Base-by-base conservation (phyloP, 2,113 vertebrate species). In the Platysteira castanea region DNA sequence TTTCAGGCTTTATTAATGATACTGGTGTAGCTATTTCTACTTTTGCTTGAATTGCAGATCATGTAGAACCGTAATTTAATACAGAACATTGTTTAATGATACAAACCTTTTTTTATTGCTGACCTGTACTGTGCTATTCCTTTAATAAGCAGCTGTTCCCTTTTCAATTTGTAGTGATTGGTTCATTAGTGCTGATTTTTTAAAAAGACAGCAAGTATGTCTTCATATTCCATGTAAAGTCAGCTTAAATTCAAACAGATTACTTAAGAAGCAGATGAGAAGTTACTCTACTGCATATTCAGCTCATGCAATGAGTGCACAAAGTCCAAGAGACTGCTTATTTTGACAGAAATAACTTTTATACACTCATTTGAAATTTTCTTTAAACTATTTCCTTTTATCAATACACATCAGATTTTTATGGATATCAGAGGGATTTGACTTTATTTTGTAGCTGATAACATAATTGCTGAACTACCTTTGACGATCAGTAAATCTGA, bases 391-490 rank as follows among this genome's bases (percentile, higher is more conserved):
- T 94, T 93, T 94, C 28, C 64, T 95, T 95, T 50, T 74, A 82
- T 92, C 82, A 87, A 68, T 64, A 65, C 37, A 60, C 64, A 75
- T 91, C 81, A 77, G 57, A 21, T 87, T 96, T 94, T 65, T 93
- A 28, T 82, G 60, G 13, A 75, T 97, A 97, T 97, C 74, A 67
- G 85, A 88, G 23, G 52, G 42, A 87, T 69, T 95, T 59, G 21
- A 67, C 94, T 96, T 96, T 96, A 84, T 96, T 83, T 95, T 93
- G 57, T 54, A 86, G 50, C 52, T 80, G 41, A 42, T 89, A 94
- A 75, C 17, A 2, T 93, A 92, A 95, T 91, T 91, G 28, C 90
- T 96, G 70, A 93, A 90, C 56, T 90, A 42, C 68, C 23, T 95
- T 89, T 90, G 68, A 18, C 84, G 61, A 92, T 70, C 50, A 84